Evolutionary conservation across 1,140 invertebrate genomes (phyloP).

Genomic region (Homarus americanus): DNA sequence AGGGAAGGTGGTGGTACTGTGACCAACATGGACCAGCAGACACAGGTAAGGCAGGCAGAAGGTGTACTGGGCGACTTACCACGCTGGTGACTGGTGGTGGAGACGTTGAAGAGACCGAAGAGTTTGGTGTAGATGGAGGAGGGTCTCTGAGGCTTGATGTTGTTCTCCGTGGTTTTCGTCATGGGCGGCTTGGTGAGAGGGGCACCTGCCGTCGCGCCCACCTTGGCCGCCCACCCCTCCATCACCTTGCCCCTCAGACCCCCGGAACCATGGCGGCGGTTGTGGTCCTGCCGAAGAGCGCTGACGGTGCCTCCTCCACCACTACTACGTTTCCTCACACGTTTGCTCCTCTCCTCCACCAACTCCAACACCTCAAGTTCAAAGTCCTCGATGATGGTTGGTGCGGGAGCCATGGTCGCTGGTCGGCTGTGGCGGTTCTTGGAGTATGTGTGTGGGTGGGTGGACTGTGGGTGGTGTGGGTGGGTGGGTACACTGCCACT

Average conservation of each 20-base stretch:
- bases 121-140: constrained; percentile 26
- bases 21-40: neutral
- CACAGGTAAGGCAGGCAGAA: no score
- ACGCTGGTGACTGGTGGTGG: neutral
- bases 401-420: neutral
- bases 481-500: neutral
- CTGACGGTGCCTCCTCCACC: neutral
- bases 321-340: neutral
- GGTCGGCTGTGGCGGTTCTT: no score
- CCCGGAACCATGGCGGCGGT: neutral
- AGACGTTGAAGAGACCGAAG: neutral
- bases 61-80: constrained; percentile 22
- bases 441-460: neutral
- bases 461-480: neutral
- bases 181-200: neutral
- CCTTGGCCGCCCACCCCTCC: constrained; percentile 28
- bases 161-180: neutral
- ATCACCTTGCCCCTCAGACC: neutral
- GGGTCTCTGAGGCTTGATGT: neutral
- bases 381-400: constrained; percentile 34
- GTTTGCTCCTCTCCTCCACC: constrained; percentile 5
- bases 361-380: constrained; percentile 25
- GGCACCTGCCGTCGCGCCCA: neutral
- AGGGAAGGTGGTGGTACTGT: neutral
- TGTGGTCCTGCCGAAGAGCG: neutral